Base-by-base conservation (phyloP, 2,797 vertebrate species). In the Sphaeramia orbicularis region DNA sequence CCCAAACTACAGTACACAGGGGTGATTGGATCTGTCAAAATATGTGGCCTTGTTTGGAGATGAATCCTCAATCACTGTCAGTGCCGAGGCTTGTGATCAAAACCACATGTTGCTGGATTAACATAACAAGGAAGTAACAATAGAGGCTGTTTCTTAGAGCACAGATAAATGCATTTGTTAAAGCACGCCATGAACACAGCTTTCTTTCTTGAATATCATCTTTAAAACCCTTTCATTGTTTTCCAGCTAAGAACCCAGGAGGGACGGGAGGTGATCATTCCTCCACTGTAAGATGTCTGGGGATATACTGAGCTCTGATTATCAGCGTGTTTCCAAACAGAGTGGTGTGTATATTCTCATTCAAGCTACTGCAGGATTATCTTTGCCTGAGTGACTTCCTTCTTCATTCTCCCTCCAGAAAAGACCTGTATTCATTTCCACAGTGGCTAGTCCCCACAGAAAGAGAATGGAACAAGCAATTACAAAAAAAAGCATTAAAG, bases 391-490 rank as follows among this genome's bases (percentile, higher is more conserved):
- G 19, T 81, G 80, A 76, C 75, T 90, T 79, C 54, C 43, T 76
- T 48, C 60, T 69, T 45, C 58, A 42, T 47, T 71, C 57, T 80
- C 62, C 71, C 51, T 51, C 55, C 65, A 74, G 42, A 64, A 65
- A 24, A 50, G 47, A 78, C 57, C 72, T 71, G 63, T 68, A 78
- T 85, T 86, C 52, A 87, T 89, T 88, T 78, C 83, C 50, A 68
- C 65, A 52, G 59, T 3, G 19, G 43, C 65, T 66, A 64, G 71
- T 83, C 78, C 45, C 47, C 41, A 38, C 38, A 72, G 58, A 78
- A 71, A 55, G 30, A 27, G 49, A 84, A 70, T 71, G 54, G 74
- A 62, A 80, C 37, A 87, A 79, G 49, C 67, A 86, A 84, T 77
- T 84, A 76, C 13, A 75, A 52, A 76, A 75, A 52, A 76, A 73